phyloP scores from a whole-genome alignment of 2,797 vertebrate species.

The Danio jaintianensis region DNA sequence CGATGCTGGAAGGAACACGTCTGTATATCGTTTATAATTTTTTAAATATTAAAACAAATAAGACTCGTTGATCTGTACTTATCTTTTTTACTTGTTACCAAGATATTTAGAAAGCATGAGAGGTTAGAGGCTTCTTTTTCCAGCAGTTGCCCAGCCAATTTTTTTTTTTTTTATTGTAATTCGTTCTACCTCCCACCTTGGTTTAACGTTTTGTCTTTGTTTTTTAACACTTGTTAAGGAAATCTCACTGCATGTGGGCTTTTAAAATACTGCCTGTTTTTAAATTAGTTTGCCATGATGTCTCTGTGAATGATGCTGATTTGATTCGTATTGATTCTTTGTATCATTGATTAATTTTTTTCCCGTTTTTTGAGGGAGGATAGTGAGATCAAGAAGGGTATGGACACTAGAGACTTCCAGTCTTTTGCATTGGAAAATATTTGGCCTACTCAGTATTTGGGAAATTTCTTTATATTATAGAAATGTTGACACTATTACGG shows the following conservation, averaged over 20 bases:
- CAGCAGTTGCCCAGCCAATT: constrained; percentile 18
- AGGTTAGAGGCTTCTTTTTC: not conserved
- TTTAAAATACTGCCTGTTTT: constrained; percentile 63
- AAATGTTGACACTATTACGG: constrained; percentile 65
- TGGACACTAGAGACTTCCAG: constrained; percentile 53
- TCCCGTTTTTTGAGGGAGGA: constrained; percentile 21
- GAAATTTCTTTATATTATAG: constrained; percentile 59
- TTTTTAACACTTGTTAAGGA: constrained; percentile 7
- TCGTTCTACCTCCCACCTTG: constrained; percentile 44
- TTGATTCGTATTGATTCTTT: not conserved
- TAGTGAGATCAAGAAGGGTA: constrained; percentile 48
- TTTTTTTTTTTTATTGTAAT: constrained; percentile 23
- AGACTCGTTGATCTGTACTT: not conserved
- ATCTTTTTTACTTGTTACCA: not conserved
- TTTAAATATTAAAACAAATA: not conserved
- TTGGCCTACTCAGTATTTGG: constrained; percentile 67
- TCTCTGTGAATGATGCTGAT: constrained; percentile 20
- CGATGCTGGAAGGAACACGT: constrained; percentile 40
- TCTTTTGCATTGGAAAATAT: constrained; percentile 33
- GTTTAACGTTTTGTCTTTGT: constrained; percentile 24
- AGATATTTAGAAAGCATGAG: not conserved
- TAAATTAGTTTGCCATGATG: constrained; percentile 56
- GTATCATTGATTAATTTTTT: not conserved
- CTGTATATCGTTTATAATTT: not conserved
- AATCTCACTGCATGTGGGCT: constrained; percentile 19